A percentile compares a stretch with the other conserved stretches of the same genome.
phyloP scores from a whole-genome alignment of 2,797 vertebrate genomes.

The Sylvilagus floridanus region DNA sequence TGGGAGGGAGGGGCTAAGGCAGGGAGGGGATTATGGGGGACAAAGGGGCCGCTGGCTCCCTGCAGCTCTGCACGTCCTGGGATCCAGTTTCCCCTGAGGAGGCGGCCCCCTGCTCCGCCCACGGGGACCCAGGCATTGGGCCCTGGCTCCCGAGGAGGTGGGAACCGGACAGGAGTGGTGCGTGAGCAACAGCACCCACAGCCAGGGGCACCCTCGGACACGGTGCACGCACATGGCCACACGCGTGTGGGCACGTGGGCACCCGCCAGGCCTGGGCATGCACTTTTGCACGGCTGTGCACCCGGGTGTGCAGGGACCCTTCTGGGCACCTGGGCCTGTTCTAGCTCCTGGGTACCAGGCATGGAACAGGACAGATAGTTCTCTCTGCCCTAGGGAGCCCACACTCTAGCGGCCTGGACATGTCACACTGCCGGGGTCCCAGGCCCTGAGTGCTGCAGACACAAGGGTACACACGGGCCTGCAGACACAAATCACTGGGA shows the following conservation, averaged over 20 bases:
- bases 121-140: slow-evolving; percentile 47
- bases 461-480: background rate
- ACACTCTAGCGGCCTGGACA: background rate
- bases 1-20: slow-evolving; percentile 21
- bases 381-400: background rate
- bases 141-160: slow-evolving; percentile 16
- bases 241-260: background rate
- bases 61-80: slow-evolving; percentile 76
- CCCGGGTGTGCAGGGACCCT: background rate
- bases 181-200: background rate
- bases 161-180: background rate
- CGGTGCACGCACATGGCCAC: background rate
- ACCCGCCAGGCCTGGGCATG: background rate
- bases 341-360: background rate
- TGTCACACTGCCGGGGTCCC: background rate
- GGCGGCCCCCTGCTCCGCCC: slow-evolving; percentile 69
- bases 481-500: too few relatives aligned
- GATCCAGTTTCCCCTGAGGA: slow-evolving; percentile 79
- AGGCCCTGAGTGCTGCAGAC: too few relatives aligned
- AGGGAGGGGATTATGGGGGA: slow-evolving; percentile 67
- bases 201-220: slow-evolving; percentile 36
- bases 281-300: background rate
- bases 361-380: background rate
- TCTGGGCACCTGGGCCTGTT: background rate
- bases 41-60: slow-evolving; percentile 74